Base-by-base conservation (phyloP, 2,113 vertebrate genomes). In the Pelecanus crispus region DNA sequence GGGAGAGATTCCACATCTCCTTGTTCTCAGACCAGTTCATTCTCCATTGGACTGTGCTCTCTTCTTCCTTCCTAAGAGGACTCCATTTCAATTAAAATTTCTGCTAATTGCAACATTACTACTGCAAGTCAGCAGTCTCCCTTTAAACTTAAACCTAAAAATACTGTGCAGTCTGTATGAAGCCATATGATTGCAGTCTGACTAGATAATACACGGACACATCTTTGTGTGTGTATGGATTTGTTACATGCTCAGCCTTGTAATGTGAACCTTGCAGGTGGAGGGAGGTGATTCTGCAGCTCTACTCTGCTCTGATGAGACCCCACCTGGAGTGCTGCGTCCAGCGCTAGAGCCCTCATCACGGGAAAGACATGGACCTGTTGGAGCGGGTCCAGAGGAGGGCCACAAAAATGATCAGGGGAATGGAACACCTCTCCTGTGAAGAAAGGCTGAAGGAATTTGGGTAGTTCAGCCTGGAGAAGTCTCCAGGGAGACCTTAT, bases 301-400 rank as follows among this genome's bases (percentile, higher is more conserved):
- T 56, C 78, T 47, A 12, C 31, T 50, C 10, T 0, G 4, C 20
- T 44, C 26, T 62, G 1, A 8, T 67, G 20, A 62, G 22, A 63
- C 6, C 21, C 14, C 2, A 4, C 40, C 11, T 58, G 25, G 1
- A 55, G 21, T 18, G 2, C 44, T 40, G 67, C 2, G 0, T 74
- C 36, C 36, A 83, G 8, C 8, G 63, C 42, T 61, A 53, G 38
- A 11, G 15, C 6, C n/a, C 15, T 17, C 36, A 71, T 14, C 4
- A 25, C 7, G 56, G 13, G 25, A 90, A 42, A 21, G 17, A 56
- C 24, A 42, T 14, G 8, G 29, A 47, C 7, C 3, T 47, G 7
- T 28, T 73, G 40, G 17, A 47, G 3, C 0, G 1, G 20, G 38
- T 59, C 18, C 53, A 50, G 38, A 80, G n/a, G 14, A 73, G 26